Base-by-base conservation (phyloP, 35 echinoderm and acorn worm genomes). In the Holothuria glaberrima region DNA sequence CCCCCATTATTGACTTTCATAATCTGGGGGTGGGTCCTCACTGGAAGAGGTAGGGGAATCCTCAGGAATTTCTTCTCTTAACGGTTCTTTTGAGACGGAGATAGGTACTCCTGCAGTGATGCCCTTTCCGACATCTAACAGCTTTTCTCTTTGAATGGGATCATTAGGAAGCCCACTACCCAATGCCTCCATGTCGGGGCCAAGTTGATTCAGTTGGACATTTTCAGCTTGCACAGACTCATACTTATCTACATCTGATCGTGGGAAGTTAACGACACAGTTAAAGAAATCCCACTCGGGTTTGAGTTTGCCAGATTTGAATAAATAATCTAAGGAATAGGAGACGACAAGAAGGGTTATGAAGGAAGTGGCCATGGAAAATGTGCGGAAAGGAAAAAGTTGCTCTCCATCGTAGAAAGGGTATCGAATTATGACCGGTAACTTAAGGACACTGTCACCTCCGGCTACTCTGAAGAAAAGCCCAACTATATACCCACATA, bases 11-110 rank as follows among this genome's bases (percentile, higher is more conserved):
- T 54, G 50, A 54, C 50, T 54, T 33, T 87, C 41, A 31, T 66
- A 36, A 22, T 83, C 33, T 14, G 77, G 79, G n/a, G 75, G 89
- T 22, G 35, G 89, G 20, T 91, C 79, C 32, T 92, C 86, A 36
- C 86, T 76, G 0, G 91, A 86, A 61, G 83, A 92, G 31, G 84
- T 79, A 0, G 92, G 88, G 5, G 88, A 80, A 28, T 76, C 79
- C 58, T 90, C 88, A 41, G 88, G 69, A 31, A 83, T 57, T 30
- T 88, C 90, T 18, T 93, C 91, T 61, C 90, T 88, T 29, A 99
- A 79, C 6, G 97, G 97, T 89, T 99, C 97, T 65, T 93, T 95
- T 7, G 97, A 99, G 74, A 90, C 88, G 13, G 93, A 95, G 21
- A 89, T 76, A 0, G 89, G 92, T 33, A 97, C 89, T 13, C 85